Conservation (phyloP, 2,888 invertebrate species). For the Pristionchus fissidentatus region DNA sequence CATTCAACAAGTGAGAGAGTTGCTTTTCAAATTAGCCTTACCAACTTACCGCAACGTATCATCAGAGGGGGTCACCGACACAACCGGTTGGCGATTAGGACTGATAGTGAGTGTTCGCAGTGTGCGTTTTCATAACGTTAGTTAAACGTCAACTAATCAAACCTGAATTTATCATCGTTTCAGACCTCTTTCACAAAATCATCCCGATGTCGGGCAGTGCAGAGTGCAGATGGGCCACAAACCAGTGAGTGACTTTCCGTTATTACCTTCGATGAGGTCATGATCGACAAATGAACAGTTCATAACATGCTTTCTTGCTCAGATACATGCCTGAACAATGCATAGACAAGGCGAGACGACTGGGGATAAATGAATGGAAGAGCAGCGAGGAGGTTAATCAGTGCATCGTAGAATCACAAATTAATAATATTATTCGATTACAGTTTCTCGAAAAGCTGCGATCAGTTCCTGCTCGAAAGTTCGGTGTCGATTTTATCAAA, state of each 20-base stretch:
- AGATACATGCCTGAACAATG: neutral
- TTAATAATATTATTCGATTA: neutral
- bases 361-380: neutral
- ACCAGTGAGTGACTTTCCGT: neutral
- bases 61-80: neutral
- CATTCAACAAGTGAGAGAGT: neutral
- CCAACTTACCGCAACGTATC: neutral
- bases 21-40: neutral
- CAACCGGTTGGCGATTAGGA: too few relatives aligned
- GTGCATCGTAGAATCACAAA: neutral
- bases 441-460: neutral
- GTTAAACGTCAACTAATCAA: neutral
- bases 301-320: neutral
- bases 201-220: constrained; percentile 6
- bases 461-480: neutral
- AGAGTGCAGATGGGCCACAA: neutral
- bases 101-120: too few relatives aligned
- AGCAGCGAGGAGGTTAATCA: neutral
- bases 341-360: neutral
- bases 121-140: too few relatives aligned
- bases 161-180: neutral
- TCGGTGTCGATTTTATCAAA: neutral
- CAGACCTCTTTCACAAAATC: constrained; percentile 19
- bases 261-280: too few relatives aligned
- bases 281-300: too few relatives aligned